Base-by-base conservation (phyloP, 1,140 invertebrate genomes). In the Frieseomelitta varia region DNA sequence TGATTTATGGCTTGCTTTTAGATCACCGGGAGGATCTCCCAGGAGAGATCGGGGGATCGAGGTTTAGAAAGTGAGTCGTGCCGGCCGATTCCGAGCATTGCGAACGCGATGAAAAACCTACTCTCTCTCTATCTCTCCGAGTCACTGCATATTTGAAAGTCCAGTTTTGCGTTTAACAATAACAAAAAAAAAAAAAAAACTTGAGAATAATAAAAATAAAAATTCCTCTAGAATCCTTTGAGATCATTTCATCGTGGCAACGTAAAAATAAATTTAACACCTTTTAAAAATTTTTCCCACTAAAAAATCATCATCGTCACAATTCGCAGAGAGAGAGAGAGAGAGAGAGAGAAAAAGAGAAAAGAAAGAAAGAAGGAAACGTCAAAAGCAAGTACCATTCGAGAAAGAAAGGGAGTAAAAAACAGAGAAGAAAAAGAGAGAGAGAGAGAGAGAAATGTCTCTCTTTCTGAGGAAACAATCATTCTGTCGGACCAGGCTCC, bases 51-150 rank as follows among this genome's bases (percentile, higher is more conserved):
- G 53, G 81, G 53, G 81, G 83, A 84, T 71, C 79, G 79, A 65
- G 53, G 68, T 88, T 89, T 83, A 86, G 87, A 88, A 89, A 88
- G 88, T 74, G 79, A 85, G 76, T 47, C 34, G 68, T 51, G 63
- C 24, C 68, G 24, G 56, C 73, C 58, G 58, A 61, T 61, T 4
- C 56, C 51, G 27, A 55, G 15, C 21, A 63, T 17, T 81, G 47
- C 69, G 65, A 81, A 77, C 65, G 30, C 21, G 27, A 61, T 47
- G 72, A 27, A 65, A 74, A 61, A 30, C 27, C 39, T 47, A 10
- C 39, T 47, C 39, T 47, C 6, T 10, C 39, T 47, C 39, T 10
- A 6, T 47, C 39, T 47, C 39, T 47, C 39, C 39, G 77, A 85
- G 6, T 27, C n/a, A 63, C 3, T 61, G 58, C 21, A 24, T 10